Evolutionary conservation across 1,140 invertebrate species (phyloP), one percentile per base, ranked within the genome.

Genomic region (Panulirus ornatus): DNA sequence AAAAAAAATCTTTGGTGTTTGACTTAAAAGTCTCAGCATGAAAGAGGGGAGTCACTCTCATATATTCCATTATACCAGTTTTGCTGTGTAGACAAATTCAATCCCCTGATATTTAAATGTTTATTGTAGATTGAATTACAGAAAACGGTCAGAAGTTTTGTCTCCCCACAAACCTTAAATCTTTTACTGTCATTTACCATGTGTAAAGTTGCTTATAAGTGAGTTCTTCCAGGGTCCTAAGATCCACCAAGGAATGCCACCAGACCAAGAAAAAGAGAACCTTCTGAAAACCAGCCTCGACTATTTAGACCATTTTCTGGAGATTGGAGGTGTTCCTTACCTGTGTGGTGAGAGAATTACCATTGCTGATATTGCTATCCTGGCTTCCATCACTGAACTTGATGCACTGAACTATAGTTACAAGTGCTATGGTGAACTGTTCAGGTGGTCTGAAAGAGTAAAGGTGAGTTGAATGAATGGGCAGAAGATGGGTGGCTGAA

Each of bases 331-430:
- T n/a, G 84, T 87, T 1, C 75, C 90, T 5, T 94, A 93, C 90
- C 92, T 92, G 19, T 93, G 93, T 30, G 93, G 93, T 38, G 92
- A 93, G n/a, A 84, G 92, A 19, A 75, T 94, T 9, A 94, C 94
- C 58, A 91, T 94, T 36, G 94, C 93, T 71, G 94, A 94, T 89
- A 90, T 94, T 36, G 93, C 93, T 6, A 70, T 94, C 22, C 91
- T 94, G 38, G 93, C 93, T 42, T 92, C 93, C 38, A 85, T 94
- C 22, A 93, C 93, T n/a, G 92, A 93, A 38, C 91, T 93, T 14
- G 92, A 93, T 91, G 93, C 89, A 22, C 88, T 93, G 73, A 93
- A 93, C 22, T 93, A 93, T 88, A 87, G 66, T 90, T 93, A 92
- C 88, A 93, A 92, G 71, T 92, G 90, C 70, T 94, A 93, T 76